Evolutionary conservation across 1,140 invertebrate genomes (phyloP).

Genomic region (Lucilia sericata): DNA sequence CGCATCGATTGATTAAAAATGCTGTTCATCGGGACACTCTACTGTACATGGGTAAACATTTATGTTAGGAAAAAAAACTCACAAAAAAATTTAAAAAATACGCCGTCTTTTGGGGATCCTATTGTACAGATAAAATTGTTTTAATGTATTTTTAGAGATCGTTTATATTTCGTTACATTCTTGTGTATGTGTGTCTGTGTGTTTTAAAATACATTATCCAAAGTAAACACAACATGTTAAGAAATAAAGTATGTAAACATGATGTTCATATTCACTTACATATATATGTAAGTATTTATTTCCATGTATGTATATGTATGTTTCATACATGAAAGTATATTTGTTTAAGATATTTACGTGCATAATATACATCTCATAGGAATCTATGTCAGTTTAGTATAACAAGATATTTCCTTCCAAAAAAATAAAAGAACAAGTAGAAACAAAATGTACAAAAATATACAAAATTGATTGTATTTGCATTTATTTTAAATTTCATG

Average conservation of each 20-base stretch:
- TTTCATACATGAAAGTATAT: not conserved
- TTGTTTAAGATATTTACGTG: slow-evolving; percentile 1
- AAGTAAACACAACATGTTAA: slow-evolving; percentile 4
- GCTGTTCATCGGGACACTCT: too few relatives aligned
- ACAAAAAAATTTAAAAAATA: not conserved
- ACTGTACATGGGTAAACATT: too few relatives aligned
- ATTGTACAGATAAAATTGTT: slow-evolving; percentile 19
- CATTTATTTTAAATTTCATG: slow-evolving; percentile 13
- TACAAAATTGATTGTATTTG: slow-evolving; percentile 21
- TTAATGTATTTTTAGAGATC: slow-evolving; percentile 12
- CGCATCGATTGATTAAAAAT: not conserved
- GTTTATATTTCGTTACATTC: not conserved
- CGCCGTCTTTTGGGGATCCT: slow-evolving; percentile 21
- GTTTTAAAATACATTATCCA: slow-evolving; percentile 14
- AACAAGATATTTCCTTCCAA: not conserved
- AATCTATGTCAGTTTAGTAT: slow-evolving; percentile 18
- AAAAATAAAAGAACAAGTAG: not conserved
- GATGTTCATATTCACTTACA: not conserved
- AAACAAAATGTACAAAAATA: not conserved
- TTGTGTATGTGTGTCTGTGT: not conserved
- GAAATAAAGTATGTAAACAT: not conserved
- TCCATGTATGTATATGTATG: not conserved
- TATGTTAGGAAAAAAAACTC: too few relatives aligned
- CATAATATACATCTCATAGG: slow-evolving; percentile 21
- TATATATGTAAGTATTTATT: not conserved